Evolutionary conservation across 2,797 vertebrate genomes (phyloP).

Genomic region (Hydrolagus colliei): DNA sequence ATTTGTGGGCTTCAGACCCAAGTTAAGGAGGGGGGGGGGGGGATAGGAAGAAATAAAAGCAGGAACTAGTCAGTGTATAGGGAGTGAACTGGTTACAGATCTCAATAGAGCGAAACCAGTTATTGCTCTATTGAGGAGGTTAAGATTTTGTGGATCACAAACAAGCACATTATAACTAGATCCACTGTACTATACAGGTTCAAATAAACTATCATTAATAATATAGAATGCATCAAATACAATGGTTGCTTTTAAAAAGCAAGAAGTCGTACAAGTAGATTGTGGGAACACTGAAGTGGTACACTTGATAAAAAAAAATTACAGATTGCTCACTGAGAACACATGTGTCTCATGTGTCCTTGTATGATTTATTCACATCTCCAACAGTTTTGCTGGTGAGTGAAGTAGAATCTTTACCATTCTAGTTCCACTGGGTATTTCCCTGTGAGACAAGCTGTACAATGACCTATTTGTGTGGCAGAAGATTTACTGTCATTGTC

Average conservation of each 20-base stretch:
- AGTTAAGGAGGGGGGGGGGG: too few species aligned
- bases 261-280: neutral
- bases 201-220: neutral
- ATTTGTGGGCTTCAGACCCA: too few species aligned
- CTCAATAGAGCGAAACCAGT: too few species aligned
- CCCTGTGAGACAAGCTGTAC: conserved; percentile 90
- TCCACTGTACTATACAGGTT: neutral
- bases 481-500: conserved; percentile 44
- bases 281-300: neutral
- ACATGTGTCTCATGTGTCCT: neutral
- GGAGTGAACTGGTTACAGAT: too few species aligned
- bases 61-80: too few species aligned
- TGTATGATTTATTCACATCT: neutral
- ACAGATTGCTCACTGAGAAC: neutral
- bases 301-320: neutral
- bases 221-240: neutral
- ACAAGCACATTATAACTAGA: neutral
- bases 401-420: conserved; percentile 61
- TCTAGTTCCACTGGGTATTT: conserved; percentile 89
- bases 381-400: conserved; percentile 33
- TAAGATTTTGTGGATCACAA: too few species aligned
- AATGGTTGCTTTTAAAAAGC: too few species aligned
- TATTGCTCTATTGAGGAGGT: too few species aligned
- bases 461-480: conserved; percentile 66
- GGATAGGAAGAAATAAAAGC: too few species aligned